Conservation (phyloP, 2,888 invertebrate genomes). For the Cephus spinipes region DNA sequence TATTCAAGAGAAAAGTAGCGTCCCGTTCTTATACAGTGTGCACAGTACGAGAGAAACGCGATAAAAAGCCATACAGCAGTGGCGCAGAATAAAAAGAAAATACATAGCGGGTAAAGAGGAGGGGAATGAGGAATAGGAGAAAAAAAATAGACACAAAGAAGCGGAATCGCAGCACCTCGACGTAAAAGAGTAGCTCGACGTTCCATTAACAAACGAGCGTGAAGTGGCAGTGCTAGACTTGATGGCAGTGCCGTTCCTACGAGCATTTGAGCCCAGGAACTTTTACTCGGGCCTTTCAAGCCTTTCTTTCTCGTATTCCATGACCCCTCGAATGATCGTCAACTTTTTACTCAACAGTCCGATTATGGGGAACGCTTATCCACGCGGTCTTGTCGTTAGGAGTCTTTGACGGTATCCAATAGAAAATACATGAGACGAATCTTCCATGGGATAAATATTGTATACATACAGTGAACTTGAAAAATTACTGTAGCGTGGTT, state of each 20-base stretch:
- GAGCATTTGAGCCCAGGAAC: background rate
- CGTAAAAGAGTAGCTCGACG: conserved; percentile 4
- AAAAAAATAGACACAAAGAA: conserved; percentile 2
- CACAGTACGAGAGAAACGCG: background rate
- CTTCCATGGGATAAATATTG: background rate
- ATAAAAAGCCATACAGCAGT: background rate
- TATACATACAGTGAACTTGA: background rate
- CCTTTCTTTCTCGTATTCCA: background rate
- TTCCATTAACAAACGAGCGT: background rate
- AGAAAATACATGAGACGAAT: background rate
- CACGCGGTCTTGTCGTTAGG: background rate
- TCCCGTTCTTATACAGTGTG: background rate
- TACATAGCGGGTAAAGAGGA: background rate
- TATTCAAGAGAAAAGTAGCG: background rate
- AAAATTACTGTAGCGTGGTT: background rate
- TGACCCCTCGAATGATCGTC: background rate
- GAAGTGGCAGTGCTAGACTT: background rate
- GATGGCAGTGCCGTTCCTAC: background rate
- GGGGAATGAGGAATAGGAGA: background rate
- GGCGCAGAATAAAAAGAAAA: background rate
- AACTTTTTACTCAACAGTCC: background rate
- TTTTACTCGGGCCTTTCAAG: background rate
- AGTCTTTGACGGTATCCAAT: background rate
- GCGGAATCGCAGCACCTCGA: background rate
- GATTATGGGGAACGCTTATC: background rate